Percentiles rank a stretch among this genome's conserved stretches.
Conservation (phyloP, 92 coral and sea anemone genomes). For the Scolanthus callimorphus region DNA sequence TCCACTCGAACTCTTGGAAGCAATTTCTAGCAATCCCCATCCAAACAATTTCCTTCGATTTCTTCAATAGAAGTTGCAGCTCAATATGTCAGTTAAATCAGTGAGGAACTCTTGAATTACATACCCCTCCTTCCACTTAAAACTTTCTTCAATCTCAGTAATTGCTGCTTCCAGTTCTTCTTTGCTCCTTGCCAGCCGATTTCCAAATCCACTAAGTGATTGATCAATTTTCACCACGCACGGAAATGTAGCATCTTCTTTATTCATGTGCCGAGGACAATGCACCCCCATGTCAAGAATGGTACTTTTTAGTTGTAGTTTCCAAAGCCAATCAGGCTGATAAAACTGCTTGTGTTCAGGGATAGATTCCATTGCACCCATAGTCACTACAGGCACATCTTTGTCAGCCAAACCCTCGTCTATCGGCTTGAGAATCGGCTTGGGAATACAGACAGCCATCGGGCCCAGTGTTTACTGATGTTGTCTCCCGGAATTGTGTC, state of each 20-base stretch:
- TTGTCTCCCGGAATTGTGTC: constrained; percentile 29
- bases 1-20: constrained; percentile 24
- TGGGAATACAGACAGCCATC: constrained; percentile 44
- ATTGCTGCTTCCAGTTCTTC: constrained; percentile 19
- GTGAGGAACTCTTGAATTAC: constrained; percentile 23
- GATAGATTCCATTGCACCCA: constrained; percentile 31
- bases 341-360: constrained; percentile 42
- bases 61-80: constrained; percentile 48
- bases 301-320: constrained; percentile 34
- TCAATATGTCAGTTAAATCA: constrained; percentile 28
- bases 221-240: constrained; percentile 46
- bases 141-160: constrained; percentile 22
- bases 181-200: constrained; percentile 25
- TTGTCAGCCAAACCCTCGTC: constrained; percentile 50
- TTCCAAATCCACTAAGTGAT: constrained; percentile 43
- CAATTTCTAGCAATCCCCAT: constrained; percentile 30
- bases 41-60: constrained; percentile 39
- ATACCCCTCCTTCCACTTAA: constrained; percentile 23
- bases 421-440: constrained; percentile 23
- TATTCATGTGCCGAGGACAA: constrained; percentile 30
- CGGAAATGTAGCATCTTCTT: constrained; percentile 21
- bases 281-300: constrained; percentile 41
- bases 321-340: constrained; percentile 36
- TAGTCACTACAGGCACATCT: constrained; percentile 36
- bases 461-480: constrained; percentile 43